Evolutionary conservation across 2,888 invertebrate genomes (phyloP).

Genomic region (Cecidostiba fungosa): DNA sequence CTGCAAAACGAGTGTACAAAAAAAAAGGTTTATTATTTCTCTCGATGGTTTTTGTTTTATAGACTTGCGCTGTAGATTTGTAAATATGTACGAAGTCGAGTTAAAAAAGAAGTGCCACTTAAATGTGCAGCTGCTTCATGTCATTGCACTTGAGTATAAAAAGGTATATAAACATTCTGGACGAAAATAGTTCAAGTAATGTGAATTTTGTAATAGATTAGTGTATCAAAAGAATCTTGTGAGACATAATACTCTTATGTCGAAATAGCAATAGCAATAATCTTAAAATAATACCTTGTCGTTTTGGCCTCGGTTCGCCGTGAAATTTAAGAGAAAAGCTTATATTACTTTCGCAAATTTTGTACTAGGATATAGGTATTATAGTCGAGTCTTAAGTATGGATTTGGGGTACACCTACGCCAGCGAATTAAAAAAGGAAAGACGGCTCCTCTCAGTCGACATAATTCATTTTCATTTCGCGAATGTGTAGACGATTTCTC

Average conservation of each 20-base stretch:
- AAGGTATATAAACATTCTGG: neutral
- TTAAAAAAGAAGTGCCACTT: too few species aligned
- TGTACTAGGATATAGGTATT: neutral
- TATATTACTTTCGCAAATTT: constrained; percentile 10
- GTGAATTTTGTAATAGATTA: neutral
- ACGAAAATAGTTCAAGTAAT: neutral
- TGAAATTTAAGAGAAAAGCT: neutral
- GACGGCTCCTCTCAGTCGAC: constrained; percentile 42
- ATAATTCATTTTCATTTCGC: constrained; percentile 20
- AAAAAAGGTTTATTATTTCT: neutral
- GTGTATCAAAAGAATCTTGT: neutral
- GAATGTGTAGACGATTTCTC: constrained; percentile 10
- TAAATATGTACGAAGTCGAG: neutral
- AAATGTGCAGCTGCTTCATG: neutral
- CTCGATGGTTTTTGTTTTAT: neutral
- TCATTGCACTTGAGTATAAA: neutral
- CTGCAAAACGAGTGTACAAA: neutral
- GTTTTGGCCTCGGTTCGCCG: neutral
- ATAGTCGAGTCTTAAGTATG: constrained; percentile 49
- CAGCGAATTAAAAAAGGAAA: constrained; percentile 58
- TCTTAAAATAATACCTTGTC: neutral
- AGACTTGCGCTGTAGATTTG: neutral
- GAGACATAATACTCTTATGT: neutral
- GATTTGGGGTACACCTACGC: constrained; percentile 68
- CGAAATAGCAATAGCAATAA: neutral